A percentile compares a stretch with the other conserved stretches of the same genome.
These are phyloP conservation scores for Opisthograptis luteolata DNA, from an alignment of 2,888 invertebrate genomes.

Conservation along the genomic window DNA sequence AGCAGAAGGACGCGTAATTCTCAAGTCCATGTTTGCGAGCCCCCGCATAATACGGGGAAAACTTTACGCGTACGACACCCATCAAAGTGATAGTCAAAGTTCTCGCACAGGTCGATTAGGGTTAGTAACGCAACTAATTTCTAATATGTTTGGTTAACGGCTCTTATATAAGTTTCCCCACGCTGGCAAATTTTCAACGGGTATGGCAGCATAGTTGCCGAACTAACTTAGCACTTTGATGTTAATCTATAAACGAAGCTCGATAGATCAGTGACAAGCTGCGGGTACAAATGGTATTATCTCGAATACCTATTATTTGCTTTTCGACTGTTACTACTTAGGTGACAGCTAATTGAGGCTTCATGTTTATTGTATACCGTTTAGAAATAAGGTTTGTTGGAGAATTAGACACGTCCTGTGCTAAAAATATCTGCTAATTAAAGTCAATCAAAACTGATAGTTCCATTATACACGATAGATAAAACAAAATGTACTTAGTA, in stretches of 20 bases:
- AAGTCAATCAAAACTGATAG: too few species aligned
- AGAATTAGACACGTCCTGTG: too few species aligned
- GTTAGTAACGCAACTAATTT: conserved; percentile 75
- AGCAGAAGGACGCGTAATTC: conserved; percentile 34
- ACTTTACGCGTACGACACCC: conserved; percentile 45
- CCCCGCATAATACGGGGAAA: conserved; percentile 27
- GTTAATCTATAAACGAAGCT: conserved; percentile 57
- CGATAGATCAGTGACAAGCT: conserved; percentile 33
- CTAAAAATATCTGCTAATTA: too few species aligned
- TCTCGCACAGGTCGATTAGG: conserved; percentile 65
- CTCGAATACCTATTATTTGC: conserved; percentile 9
- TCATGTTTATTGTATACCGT: neutral
- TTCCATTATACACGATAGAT: too few species aligned
- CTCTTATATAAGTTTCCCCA: conserved; percentile 67
- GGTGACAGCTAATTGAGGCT: neutral
- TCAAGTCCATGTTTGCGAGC: conserved; percentile 9
- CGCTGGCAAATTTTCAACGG: conserved; percentile 62
- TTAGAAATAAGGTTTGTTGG: too few species aligned
- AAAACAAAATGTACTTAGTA: too few species aligned
- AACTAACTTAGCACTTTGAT: conserved; percentile 66
- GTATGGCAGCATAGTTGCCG: conserved; percentile 58
- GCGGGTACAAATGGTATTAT: conserved; percentile 32
- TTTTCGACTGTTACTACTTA: conserved; percentile 7
- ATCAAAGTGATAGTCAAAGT: conserved; percentile 71
- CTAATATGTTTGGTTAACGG: conserved; percentile 78